phyloP scores from a whole-genome alignment of 2,113 vertebrate genomes.

The Bothrops jararaca region DNA sequence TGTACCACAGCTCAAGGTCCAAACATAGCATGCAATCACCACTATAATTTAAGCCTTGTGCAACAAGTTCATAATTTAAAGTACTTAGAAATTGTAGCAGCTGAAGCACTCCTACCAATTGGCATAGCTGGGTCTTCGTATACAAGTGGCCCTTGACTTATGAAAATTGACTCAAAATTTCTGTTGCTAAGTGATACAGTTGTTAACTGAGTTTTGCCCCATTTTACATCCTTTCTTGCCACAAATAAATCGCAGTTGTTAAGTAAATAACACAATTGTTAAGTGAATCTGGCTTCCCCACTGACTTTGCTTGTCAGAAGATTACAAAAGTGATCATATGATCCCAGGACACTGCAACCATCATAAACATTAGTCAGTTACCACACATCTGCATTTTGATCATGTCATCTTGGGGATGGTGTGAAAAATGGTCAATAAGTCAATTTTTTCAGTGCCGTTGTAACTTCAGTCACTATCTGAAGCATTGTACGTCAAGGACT shows the following conservation, averaged over 20 bases:
- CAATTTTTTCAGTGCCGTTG: not conserved
- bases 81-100: not conserved
- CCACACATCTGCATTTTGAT: not conserved
- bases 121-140: not conserved
- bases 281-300: not conserved
- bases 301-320: not conserved
- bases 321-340: not conserved
- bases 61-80: not conserved
- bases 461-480: not conserved
- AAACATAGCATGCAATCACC: not conserved
- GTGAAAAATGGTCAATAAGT: not conserved
- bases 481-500: not conserved
- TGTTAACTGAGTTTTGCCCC: not conserved
- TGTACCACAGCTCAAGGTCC: not conserved
- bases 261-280: not conserved
- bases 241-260: not conserved
- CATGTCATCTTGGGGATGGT: not conserved
- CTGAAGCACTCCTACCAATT: not conserved
- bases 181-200: not conserved
- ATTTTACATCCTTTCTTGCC: not conserved
- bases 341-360: not conserved
- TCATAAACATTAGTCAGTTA: not conserved
- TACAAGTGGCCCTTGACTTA: not conserved
- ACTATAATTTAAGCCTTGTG: not conserved
- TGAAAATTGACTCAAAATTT: not conserved